These are phyloP conservation scores for Pteromalus puparum DNA, from an alignment of 1,140 invertebrate genomes.

Conservation along the genomic window DNA sequence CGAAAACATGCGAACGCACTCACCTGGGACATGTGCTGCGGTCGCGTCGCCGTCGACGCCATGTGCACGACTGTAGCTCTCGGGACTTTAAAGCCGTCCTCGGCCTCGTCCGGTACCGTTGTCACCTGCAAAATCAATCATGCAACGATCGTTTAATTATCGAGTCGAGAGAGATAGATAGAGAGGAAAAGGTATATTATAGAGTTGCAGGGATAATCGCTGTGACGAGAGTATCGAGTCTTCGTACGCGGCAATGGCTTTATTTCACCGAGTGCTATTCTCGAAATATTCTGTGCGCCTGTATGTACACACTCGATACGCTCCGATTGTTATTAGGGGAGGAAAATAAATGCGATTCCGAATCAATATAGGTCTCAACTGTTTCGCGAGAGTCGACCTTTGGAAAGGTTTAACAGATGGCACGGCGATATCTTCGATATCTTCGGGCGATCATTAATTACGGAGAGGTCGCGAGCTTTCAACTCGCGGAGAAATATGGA, in stretches of 20 bases:
- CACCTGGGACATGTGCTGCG: slow-evolving; percentile 74
- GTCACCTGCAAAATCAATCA: slow-evolving; percentile 69
- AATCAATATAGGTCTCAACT: not conserved
- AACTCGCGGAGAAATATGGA: slow-evolving; percentile 36
- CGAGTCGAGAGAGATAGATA: not conserved
- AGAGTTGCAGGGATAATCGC: no score
- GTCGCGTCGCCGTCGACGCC: slow-evolving; percentile 71
- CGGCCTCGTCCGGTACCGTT: slow-evolving; percentile 71
- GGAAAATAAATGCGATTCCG: not conserved
- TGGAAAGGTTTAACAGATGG: not conserved
- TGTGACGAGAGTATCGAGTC: no score
- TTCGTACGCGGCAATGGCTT: no score
- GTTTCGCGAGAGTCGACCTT: not conserved
- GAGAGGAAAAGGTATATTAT: not conserved
- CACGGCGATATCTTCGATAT: slow-evolving; percentile 25
- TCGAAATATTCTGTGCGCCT: no score
- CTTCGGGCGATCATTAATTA: slow-evolving; percentile 35
- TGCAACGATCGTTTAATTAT: not conserved
- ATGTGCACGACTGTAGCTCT: slow-evolving; percentile 72
- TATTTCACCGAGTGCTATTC: no score
- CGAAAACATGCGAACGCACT: slow-evolving; percentile 45
- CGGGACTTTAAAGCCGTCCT: slow-evolving; percentile 72
- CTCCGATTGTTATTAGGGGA: not conserved
- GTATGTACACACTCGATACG: no score
- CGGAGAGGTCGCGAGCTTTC: slow-evolving; percentile 18